Base-by-base conservation (phyloP, 2,888 invertebrate species). In the Dendrolimus pini region DNA sequence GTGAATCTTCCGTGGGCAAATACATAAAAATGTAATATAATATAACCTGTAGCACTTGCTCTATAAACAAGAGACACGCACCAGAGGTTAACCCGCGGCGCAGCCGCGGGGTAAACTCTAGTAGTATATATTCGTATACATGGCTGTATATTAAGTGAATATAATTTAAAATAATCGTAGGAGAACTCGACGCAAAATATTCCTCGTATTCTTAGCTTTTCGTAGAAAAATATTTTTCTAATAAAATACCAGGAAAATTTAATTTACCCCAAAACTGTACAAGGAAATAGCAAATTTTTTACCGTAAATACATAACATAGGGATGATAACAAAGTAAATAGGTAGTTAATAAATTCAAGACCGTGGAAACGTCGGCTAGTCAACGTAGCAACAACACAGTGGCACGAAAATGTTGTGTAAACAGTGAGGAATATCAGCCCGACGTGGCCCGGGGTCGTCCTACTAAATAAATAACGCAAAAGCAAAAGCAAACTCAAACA, bases 401-500 rank as follows among this genome's bases (percentile, higher is more conserved):
- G 71, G 77, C 78, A 79, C 78, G 83, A 81, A 85, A 85, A 85
- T 85, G 82, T 85, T 84, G 81, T 83, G 85, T 86, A 85, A 89
- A 89, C 86, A 85, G 68, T 63, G 70, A 65, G 47, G 76, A 81
- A 77, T 83, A 81, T 78, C 80, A 78, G 78, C 73, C 72, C 70
- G 74, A 78, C 75, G 77, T 80, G 81, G 77, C 79, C 83, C 67
- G 71, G 82, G 86, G 81, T 86, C 83, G 79, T 78, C 80, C 83
- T 80, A 77, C 87, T 86, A 84, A 86, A 87, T 87, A 89, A 89
- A 89, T 84, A 89, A 83, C 77, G 77, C 74, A 69, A 76, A 76
- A 80, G 82, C 80, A 76, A 83, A 84, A 81, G 83, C 82, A 84
- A 88, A 88, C 83, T 85, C 87, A 89, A 89, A 89, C 86, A 88